Evolutionary conservation across 2,888 invertebrate genomes (phyloP), one percentile per base, ranked within the genome.

Genomic region (Apocheima hispidaria): DNA sequence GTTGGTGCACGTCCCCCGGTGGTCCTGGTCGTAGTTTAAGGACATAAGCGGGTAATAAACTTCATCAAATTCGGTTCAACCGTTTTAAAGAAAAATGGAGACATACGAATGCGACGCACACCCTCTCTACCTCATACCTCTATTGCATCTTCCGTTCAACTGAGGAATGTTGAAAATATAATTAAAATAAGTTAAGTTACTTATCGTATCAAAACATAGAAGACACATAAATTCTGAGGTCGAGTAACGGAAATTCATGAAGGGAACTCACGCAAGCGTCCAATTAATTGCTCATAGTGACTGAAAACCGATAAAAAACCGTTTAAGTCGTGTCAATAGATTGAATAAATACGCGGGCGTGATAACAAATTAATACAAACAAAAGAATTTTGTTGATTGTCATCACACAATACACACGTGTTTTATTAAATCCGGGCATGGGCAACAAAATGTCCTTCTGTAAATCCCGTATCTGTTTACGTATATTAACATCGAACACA

Each of bases 261-360:
- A 53, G 6, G 14, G 10, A 66, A 60, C 49, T 52, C 40, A 65
- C 44, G 53, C 68, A 65, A 63, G 59, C 61, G 20, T 44, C 30
- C 50, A 36, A 40, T 40, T 50, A 50, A 54, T 53, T 28, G 38
- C 51, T 57, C 41, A 54, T 57, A 50, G 63, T 54, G 63, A 68
- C 63, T 65, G 59, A 57, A 60, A 65, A 63, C 65, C 56, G 65
- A 61, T 68, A 68, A 68, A 60, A 65, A 56, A 52, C 23, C 59
- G 52, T 48, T 59, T 59, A 48, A 30, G 36, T n/a, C 3, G 35
- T 44, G 21, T 23, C 58, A 40, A 58, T 58, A 51, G 51, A 52
- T 51, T 14, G 36, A 18, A 43, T 28, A 52, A 52, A 58, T 58
- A 52, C 18, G 20, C 21, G 38, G 28, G 21, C 12, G 10, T 20